Base-by-base conservation (phyloP, 2,888 invertebrate genomes). In the Stegophylla sp. region DNA sequence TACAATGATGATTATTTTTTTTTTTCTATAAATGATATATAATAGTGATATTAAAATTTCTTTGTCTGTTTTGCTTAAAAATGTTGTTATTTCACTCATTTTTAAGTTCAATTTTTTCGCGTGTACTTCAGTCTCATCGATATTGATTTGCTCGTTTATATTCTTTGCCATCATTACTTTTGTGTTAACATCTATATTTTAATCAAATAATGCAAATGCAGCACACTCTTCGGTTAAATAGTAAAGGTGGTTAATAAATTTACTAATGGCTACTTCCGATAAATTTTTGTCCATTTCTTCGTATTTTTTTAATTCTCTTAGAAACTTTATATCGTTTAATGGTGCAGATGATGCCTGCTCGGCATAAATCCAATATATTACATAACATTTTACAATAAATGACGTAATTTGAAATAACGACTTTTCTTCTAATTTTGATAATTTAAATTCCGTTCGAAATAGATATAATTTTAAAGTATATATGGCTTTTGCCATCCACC, bases 401-500 rank as follows among this genome's bases (percentile, higher is more conserved):
- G 76, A 45, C 23, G 41, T 67, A 41, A 82, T 63, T 77, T 66
- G 26, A 59, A 73, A 45, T 15, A 82, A 34, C 34, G 64, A 66
- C 5, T 66, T 72, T 48, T 74, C 67, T 63, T 83, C 82, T 15
- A 28, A n/a, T 56, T 61, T 48, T n/a, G 20, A 48, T 45, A 82
- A 79, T 9, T 67, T 41, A 67, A 82, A 82, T 82, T 83, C 66
- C 28, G 79, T 74, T 72, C 66, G 73, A 82, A 82, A 82, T 64
- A 82, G 26, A 63, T 82, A 83, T 12, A 34, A 83, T 82, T 48
- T 82, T 82, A 15, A 83, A 56, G 48, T 56, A 26, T 82, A 82
- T 71, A 82, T 82, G 26, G 67, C 79, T 61, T 82, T 82, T 75
- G 59, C 59, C 79, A 82, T 82, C 82, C 82, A 81, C 43, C 83